These are phyloP conservation scores for Romanogobio albipinnatus DNA, from an alignment of 2,113 vertebrate genomes.

Conservation along the genomic window DNA sequence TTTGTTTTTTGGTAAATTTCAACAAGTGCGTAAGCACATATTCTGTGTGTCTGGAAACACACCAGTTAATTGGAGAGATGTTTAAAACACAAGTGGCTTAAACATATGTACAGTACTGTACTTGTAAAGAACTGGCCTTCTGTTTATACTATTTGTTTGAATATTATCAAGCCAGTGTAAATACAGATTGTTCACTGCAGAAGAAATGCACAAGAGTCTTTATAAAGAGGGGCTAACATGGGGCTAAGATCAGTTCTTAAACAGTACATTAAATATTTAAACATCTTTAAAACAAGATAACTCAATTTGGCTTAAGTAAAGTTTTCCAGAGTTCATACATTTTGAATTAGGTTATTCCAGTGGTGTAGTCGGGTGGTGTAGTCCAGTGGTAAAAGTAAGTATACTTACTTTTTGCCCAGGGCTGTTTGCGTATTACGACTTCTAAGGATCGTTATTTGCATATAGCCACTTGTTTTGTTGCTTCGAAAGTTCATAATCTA, in stretches of 20 bases:
- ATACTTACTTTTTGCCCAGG: too few relatives aligned
- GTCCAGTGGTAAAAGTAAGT: too few relatives aligned
- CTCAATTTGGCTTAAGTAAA: too few relatives aligned
- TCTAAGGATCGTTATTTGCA: too few relatives aligned
- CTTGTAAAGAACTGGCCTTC: background rate
- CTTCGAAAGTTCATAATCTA: too few relatives aligned
- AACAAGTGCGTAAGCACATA: slow-evolving; percentile 22
- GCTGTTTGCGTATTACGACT: too few relatives aligned
- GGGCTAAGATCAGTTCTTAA: background rate
- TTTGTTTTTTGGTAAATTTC: slow-evolving; percentile 20
- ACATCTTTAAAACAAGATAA: background rate
- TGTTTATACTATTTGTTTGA: background rate
- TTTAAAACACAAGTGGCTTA: slow-evolving; percentile 21
- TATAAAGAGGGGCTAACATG: background rate
- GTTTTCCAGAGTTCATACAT: too few relatives aligned
- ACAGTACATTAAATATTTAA: background rate
- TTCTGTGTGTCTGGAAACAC: background rate
- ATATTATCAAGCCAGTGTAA: slow-evolving; percentile 3
- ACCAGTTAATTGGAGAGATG: slow-evolving; percentile 29
- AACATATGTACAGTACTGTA: slow-evolving; percentile 2
- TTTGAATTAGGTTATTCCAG: too few relatives aligned
- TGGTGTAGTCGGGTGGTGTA: too few relatives aligned
- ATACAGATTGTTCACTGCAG: slow-evolving; percentile 31
- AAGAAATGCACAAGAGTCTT: slow-evolving; percentile 2
- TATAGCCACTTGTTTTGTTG: too few relatives aligned